Evolutionary conservation across 2,113 vertebrate genomes (phyloP), one percentile per base, ranked within the genome.

Genomic region (Zeus faber): DNA sequence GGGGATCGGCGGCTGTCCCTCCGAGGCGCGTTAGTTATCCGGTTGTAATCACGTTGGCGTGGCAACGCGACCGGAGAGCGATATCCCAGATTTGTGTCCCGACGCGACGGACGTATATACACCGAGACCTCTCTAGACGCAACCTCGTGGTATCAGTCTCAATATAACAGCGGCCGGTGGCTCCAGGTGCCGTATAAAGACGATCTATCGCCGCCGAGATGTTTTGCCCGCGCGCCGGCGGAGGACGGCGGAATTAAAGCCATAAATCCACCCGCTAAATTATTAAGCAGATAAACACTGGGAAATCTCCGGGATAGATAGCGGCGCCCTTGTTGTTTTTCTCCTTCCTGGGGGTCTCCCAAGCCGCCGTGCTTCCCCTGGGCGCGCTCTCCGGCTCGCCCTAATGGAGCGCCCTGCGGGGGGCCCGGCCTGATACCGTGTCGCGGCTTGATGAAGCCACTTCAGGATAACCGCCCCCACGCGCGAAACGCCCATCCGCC

Each of bases 201-300:
- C 79, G 80, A 87, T 81, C 61, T 85, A 83, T 82, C 60, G 76
- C 81, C 55, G n/a, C 60, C 66, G 52, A 80, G 77, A 77, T 86
- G 64, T 72, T 63, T 53, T 51, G 48, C n/a, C 66, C 47, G 65
- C 72, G 72, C 70, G 81, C 74, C 39, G 75, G 55, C 54, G 3
- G 9, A 35, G 72, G 46, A 71, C 16, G 17, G 48, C 56, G 45
- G 84, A 84, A 90, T 89, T 85, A 83, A 88, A 89, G 77, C 70
- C 62, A 89, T 88, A 87, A 84, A 88, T 87, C 84, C 63, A 63
- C 43, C 70, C 61, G 69, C 68, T 84, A 64, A 86, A 85, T 85
- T 85, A 87, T 84, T 85, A 69, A 87, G 67, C 72, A 77, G 69
- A 79, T 80, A 80, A 82, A 83, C 77, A 79, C 43, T 49, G 52